phyloP scores from a whole-genome alignment of 92 coral and sea anemone genomes.

The Epizoanthus illoricatus region DNA sequence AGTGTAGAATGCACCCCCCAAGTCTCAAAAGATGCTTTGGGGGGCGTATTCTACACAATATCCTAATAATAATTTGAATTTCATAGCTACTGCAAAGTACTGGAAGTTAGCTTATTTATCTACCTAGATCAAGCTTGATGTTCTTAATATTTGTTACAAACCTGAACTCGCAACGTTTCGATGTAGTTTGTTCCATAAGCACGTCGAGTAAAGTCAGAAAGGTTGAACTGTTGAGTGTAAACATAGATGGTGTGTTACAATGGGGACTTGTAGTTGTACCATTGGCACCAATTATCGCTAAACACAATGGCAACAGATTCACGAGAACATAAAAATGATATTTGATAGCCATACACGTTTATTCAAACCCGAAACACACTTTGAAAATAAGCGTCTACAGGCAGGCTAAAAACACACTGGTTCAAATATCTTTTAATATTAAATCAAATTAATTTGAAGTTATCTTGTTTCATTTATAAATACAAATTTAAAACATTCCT shows the following conservation, averaged over 20 bases:
- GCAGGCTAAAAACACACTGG: not conserved
- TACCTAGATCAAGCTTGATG: not conserved
- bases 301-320: not conserved
- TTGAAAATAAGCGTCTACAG: too few species aligned
- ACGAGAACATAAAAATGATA: not conserved
- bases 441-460: constrained; percentile 1
- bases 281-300: not conserved
- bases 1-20: too few species aligned
- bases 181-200: constrained; percentile 99
- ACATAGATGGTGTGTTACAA: constrained; percentile 5
- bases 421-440: not conserved
- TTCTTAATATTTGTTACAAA: constrained; percentile 28
- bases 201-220: constrained; percentile 97
- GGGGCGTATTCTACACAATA: too few species aligned
- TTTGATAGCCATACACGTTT: too few species aligned
- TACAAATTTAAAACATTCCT: constrained; percentile 4
- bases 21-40: too few species aligned
- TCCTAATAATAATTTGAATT: not conserved
- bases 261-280: not conserved
- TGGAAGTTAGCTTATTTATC: not conserved
- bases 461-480: not conserved
- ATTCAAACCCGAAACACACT: too few species aligned
- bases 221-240: constrained; percentile 76
- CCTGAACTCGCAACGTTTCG: constrained; percentile 99
- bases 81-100: constrained; percentile 17